Evolutionary conservation across 1,140 invertebrate genomes (phyloP).

Genomic region (Drusus annulatus): DNA sequence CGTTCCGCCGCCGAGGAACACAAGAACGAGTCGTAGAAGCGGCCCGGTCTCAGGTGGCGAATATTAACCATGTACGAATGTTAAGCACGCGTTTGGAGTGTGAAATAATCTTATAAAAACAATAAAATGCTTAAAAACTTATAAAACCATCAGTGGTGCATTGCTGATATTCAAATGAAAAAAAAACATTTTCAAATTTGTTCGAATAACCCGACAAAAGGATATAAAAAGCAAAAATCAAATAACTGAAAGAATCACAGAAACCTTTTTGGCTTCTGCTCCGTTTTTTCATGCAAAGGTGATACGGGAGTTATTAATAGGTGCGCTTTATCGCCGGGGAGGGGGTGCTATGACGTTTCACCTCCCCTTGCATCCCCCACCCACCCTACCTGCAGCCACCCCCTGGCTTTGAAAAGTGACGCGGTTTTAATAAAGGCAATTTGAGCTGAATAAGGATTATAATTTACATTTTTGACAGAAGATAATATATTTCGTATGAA

Average conservation of each 20-base stretch:
- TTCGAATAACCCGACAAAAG: background rate
- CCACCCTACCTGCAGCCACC: background rate
- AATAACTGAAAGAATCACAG: background rate
- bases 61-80: no score
- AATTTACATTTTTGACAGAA: conserved; percentile 35
- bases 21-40: no score
- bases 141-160: no score
- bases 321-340: conserved; percentile 16
- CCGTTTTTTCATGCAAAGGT: conserved; percentile 13
- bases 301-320: conserved; percentile 26
- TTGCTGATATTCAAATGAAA: no score
- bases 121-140: no score
- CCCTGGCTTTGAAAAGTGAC: conserved; percentile 16
- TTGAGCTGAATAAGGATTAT: conserved; percentile 19
- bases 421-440: conserved; percentile 32
- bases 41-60: no score
- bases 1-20: no score
- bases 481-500: background rate
- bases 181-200: background rate
- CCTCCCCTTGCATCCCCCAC: background rate
- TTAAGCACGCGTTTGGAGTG: no score
- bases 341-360: conserved; percentile 3
- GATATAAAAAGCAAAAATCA: conserved; percentile 2
- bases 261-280: conserved; percentile 11
- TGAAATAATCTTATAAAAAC: no score